A percentile compares a stretch with the other conserved stretches of the same genome.
Evolutionary conservation across 2,113 vertebrate species (phyloP).

Genomic region (human (Homo sapiens)): GRCh38 chrX:10782501-10783000

Average conservation of each 20-base stretch:
- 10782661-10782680: not conserved
- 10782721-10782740: not conserved
- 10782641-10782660: not conserved
- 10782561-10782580: not conserved
- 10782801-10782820: not conserved
- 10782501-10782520: not conserved
- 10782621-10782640: not conserved
- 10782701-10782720: not conserved
- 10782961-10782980: not conserved
- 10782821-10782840: not conserved
- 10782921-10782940: not conserved
- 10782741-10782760: not conserved
- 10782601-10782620: not conserved
- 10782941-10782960: not conserved
- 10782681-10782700: not conserved
- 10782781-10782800: not conserved
- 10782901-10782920: not conserved
- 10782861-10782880: not conserved
- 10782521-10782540: no score
- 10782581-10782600: not conserved
- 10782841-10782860: not conserved
- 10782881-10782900: not conserved
- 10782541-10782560: not conserved
- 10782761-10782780: not conserved
- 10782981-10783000: not conserved